phyloP scores from a whole-genome alignment of 2,113 vertebrate species.

The Oceanodroma tethys region DNA sequence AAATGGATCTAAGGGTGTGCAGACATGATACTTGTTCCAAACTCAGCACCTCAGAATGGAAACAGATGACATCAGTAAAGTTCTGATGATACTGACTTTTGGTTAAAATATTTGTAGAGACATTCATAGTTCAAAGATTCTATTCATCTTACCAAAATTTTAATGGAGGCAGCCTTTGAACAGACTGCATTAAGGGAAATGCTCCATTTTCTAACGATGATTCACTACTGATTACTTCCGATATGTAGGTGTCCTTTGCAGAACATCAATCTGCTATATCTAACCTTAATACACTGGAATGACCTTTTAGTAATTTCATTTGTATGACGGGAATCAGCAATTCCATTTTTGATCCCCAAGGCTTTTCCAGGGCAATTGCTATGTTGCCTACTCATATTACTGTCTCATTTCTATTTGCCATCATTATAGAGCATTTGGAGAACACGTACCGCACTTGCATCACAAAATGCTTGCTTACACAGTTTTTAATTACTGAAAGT shows the following conservation, averaged over 20 bases:
- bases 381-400: neutral
- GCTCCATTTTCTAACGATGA: neutral
- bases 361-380: neutral
- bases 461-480: neutral
- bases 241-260: neutral
- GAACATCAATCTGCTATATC: neutral
- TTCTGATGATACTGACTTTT: neutral
- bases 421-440: neutral
- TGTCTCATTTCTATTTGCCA: neutral
- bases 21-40: neutral
- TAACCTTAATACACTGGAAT: neutral
- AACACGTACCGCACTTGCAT: fast-evolving
- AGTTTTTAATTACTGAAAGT: neutral
- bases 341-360: neutral
- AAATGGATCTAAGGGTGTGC: neutral
- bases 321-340: neutral
- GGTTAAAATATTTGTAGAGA: neutral
- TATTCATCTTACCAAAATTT: neutral
- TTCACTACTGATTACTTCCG: neutral
- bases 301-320: neutral
- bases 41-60: neutral
- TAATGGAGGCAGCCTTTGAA: neutral
- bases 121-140: neutral
- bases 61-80: neutral
- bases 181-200: neutral